Evolutionary conservation across 2,797 vertebrate species (phyloP), one percentile per base, ranked within the genome.

Genomic region (Pachyuromys duprasi): DNA sequence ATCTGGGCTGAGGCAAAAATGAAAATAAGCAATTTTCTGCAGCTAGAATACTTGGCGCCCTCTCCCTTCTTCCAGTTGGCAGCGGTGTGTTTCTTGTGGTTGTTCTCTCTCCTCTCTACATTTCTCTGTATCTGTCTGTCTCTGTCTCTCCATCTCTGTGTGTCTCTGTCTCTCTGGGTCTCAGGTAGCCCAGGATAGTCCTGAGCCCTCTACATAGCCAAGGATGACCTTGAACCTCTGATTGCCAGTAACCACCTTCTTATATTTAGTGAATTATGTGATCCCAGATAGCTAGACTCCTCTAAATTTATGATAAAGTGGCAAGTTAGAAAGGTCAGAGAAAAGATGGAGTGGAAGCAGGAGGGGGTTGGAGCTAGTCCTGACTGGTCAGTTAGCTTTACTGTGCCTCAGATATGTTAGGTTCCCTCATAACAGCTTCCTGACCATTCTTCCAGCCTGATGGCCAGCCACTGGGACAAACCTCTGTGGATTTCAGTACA

Each of bases 1-100:
- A 82, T 79, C 93, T 70, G 82, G 69, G 74, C 89, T 63, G 1
- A 88, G 39, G 55, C 49, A 63, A 94, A 96, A 96, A 90, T 78
- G 74, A 74, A 96, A 96, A 88, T 42, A 83, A 96, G 69, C 93
- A 12, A n/a, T 84, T 86, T 83, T 95, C 60, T 80, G 84, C 67
- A 80, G 76, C 60, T 36, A 20, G 63, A 86, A 78, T 36, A 88
- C 65, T 45, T 33, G 78, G 36, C 45, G 82, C 70, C 90, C 76
- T 60, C 70, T n/a, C 31, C 22, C 31, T 22, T 36, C 76, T 87
- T 49, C n/a, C 7, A 24, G 53, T n/a, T 2, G 15, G 65, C 7
- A 4, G 33, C 20, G 4, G 65, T 0, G 74, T 0, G 0, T 31
- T 13, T 4, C 5, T 49, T 11, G 49, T 11, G 11, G 49, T 79